Evolutionary conservation across 64 coral and sea anemone species (phyloP).

Genomic region (Astreopora myriophthalma): DNA sequence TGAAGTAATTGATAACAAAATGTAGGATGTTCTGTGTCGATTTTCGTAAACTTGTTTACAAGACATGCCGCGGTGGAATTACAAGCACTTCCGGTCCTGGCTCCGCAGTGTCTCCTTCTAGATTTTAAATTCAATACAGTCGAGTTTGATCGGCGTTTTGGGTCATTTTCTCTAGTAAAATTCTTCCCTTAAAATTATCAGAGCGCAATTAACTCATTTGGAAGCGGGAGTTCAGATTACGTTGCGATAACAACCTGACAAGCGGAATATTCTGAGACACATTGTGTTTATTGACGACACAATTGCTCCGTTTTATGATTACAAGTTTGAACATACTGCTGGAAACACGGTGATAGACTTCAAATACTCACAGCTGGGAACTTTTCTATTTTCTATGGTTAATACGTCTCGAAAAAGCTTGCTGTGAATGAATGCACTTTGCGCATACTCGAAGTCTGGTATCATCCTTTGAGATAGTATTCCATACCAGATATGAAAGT

Average conservation of each 20-base stretch:
- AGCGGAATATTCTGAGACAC: background rate
- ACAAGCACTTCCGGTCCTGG: constrained; percentile 16
- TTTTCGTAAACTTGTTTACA: constrained; percentile 9
- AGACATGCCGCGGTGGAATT: background rate
- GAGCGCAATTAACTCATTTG: background rate
- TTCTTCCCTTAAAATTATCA: background rate
- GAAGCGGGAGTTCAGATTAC: background rate
- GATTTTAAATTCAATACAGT: constrained; percentile 7
- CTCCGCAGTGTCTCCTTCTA: background rate
- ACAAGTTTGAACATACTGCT: background rate
- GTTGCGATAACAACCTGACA: background rate
- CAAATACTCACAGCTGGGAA: background rate
- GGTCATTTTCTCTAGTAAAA: background rate
- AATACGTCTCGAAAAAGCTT: no score
- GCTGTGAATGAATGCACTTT: no score
- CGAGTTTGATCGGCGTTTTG: background rate
- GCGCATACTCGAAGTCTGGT: background rate
- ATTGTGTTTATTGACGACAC: background rate
- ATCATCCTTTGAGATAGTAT: background rate
- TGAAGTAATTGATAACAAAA: background rate
- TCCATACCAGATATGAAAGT: background rate
- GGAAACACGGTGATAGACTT: background rate
- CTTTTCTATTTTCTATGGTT: background rate
- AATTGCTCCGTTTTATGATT: background rate
- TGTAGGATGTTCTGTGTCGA: background rate